Base-by-base conservation (phyloP, 2,113 vertebrate species). In the Crotophaga sulcirostris region DNA sequence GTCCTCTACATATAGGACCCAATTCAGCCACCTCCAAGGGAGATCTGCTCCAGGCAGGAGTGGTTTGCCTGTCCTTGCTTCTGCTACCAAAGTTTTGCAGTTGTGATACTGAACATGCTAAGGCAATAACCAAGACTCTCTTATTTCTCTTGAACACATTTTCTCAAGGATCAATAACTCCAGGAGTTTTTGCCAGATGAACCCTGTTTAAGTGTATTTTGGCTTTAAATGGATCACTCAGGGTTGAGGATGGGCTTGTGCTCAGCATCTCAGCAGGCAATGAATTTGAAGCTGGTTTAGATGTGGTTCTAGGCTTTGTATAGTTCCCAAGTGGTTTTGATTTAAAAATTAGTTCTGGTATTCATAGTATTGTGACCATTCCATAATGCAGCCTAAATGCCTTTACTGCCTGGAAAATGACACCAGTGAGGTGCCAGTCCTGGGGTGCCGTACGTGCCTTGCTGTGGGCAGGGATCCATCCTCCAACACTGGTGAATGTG, bases 11-110 rank as follows among this genome's bases (percentile, higher is more conserved):
- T 21, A 5, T 52, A 78, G 20, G 17, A 9, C 42, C 42, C 47
- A 58, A 0, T 10, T 26, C 47, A 33, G 24, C 55, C 36, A 6
- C 47, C 38, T 16, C 44, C 11, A 3, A 16, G 16, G 56, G 34
- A 76, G 45, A 52, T 33, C 58, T n/a, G 44, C 66, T 63, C 0
- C 0, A n/a, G 59, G 29, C 49, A 72, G 66, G 67, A 47, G 45
- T 0, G 0, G 13, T 0, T 13, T 36, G 24, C 49, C 49, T 38
- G 13, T 28, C 81, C 87, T 44, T 3, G 1, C 55, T 80, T 29
- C 80, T 60, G 25, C 80, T 45, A 36, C 33, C 19, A 0, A 54
- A 58, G 55, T 12, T 54, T 55, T 74, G 15, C n/a, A 40, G 54
- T 49, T 11, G 5, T 17, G 70, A 42, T 6, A 49, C n/a, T 36